Evolutionary conservation across 2,888 invertebrate genomes (phyloP).

Genomic region (Caenorhabditis sp.): DNA sequence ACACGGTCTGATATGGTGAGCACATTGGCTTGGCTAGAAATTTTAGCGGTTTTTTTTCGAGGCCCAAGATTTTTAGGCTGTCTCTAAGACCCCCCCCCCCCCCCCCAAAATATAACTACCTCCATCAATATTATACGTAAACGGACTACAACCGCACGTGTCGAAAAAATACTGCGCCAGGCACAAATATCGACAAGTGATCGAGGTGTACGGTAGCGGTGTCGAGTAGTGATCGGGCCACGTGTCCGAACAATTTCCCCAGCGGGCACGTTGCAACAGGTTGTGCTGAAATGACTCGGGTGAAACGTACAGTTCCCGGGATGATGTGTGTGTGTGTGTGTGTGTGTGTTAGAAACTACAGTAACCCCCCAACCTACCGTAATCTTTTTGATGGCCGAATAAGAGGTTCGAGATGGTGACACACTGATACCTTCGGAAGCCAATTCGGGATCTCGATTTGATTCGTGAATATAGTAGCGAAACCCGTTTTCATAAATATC

Average conservation of each 20-base stretch:
- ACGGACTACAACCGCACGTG: slow-evolving; percentile 50
- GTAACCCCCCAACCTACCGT: slow-evolving; percentile 33
- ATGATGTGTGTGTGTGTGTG: too few species aligned
- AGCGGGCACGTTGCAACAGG: slow-evolving; percentile 33
- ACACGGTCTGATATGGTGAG: slow-evolving; percentile 43
- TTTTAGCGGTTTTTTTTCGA: neutral
- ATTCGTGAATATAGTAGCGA: slow-evolving; percentile 60
- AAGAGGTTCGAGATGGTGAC: slow-evolving; percentile 57
- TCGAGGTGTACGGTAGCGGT: slow-evolving; percentile 34
- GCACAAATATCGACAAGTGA: slow-evolving; percentile 45
- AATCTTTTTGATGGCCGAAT: slow-evolving; percentile 57
- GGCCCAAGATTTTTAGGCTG: neutral
- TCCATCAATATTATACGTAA: slow-evolving; percentile 51
- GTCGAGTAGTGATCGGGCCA: slow-evolving; percentile 42
- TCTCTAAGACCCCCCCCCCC: slow-evolving; percentile 10
- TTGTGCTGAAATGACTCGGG: slow-evolving; percentile 40
- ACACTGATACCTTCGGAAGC: slow-evolving; percentile 66
- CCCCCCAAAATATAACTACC: slow-evolving; percentile 17
- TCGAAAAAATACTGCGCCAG: slow-evolving; percentile 44
- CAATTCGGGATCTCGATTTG: slow-evolving; percentile 49
- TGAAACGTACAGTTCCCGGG: too few species aligned
- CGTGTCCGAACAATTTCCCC: slow-evolving; percentile 51
- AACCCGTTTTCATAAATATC: slow-evolving; percentile 63
- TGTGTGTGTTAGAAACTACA: too few species aligned
- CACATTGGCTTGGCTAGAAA: slow-evolving; percentile 40